Conservation (phyloP, 1,140 invertebrate genomes). For the Tetragonula clypearis region DNA sequence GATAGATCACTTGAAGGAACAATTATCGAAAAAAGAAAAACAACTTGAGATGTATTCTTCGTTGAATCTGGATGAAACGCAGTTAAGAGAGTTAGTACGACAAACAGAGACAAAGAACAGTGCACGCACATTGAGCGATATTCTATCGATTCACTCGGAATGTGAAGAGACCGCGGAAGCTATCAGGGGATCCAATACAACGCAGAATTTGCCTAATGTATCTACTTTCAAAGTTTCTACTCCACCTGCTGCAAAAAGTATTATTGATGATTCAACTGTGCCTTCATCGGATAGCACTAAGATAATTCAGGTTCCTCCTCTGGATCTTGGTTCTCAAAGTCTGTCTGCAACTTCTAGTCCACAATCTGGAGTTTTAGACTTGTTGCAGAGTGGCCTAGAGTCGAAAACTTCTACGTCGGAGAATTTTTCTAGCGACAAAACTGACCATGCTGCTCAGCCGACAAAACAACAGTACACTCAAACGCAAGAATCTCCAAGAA, state of each 20-base stretch:
- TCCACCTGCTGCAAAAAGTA: constrained; percentile 28
- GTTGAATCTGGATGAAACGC: constrained; percentile 83
- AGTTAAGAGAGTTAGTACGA: constrained; percentile 77
- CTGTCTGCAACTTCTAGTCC: constrained; percentile 24
- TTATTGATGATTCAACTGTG: constrained; percentile 43
- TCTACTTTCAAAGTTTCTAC: constrained; percentile 67
- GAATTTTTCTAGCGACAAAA: not conserved
- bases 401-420: constrained; percentile 46
- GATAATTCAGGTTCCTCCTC: constrained; percentile 61
- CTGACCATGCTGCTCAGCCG: not conserved
- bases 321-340: constrained; percentile 69
- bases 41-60: constrained; percentile 80
- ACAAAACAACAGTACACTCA: not conserved
- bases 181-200: constrained; percentile 65
- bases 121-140: constrained; percentile 86
- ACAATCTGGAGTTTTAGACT: constrained; percentile 27
- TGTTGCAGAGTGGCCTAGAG: constrained; percentile 7
- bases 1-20: constrained; percentile 84
- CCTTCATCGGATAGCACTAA: constrained; percentile 56
- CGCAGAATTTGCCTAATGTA: constrained; percentile 59
- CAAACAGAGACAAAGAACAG: constrained; percentile 82
- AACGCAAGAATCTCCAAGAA: not conserved
- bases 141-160: constrained; percentile 86
- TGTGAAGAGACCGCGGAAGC: constrained; percentile 83
- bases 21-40: constrained; percentile 81